Base-by-base conservation (phyloP, 1,140 invertebrate species). In the Tetramorium alpestre region DNA sequence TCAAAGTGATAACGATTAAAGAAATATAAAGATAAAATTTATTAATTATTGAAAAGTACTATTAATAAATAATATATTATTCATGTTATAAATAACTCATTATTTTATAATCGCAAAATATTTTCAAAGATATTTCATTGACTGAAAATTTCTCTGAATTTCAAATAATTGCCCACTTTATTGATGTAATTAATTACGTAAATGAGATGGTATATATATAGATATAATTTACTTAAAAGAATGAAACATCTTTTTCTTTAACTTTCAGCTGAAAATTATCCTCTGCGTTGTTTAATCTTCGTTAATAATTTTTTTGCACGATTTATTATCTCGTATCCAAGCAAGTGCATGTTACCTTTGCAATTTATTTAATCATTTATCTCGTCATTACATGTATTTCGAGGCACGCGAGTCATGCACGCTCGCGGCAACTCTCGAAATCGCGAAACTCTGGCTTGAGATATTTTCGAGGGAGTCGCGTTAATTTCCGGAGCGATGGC, bases 401-500 rank as follows among this genome's bases (percentile, higher is more conserved):
- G 75, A 8, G 56, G 16, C 28, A 64, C 16, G 22, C 41, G 44
- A 77, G 47, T 78, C 47, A 41, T 38, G 62, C 22, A 49, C 65
- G 47, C 8, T 51, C 47, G 22, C 33, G 47, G 33, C n/a, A 41
- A 70, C 56, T 54, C 77, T 81, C 47, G 64, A 81, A 81, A 54
- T 81, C 25, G 41, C 25, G 16, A n/a, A 64, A 38, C 41, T 18
- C 18, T 11, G 13, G 28, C 47, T 65, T 84, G 81, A 85, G 65
- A 85, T 76, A 76, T 86, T 70, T 64, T 58, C 54, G 44, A 81
- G n/a, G 18, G 22, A 72, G 58, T 58, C 38, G 22, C 76, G 38
- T 89, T 87, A 87, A 89, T 90, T 87, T 86, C 18, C 62, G 76
- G 28, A 69, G 73, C 73, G 72, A 60, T 47, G 28, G 7, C 7